Evolutionary conservation across 2,888 invertebrate genomes (phyloP), one percentile per base, ranked within the genome.

Genomic region (Monopis laevigella): DNA sequence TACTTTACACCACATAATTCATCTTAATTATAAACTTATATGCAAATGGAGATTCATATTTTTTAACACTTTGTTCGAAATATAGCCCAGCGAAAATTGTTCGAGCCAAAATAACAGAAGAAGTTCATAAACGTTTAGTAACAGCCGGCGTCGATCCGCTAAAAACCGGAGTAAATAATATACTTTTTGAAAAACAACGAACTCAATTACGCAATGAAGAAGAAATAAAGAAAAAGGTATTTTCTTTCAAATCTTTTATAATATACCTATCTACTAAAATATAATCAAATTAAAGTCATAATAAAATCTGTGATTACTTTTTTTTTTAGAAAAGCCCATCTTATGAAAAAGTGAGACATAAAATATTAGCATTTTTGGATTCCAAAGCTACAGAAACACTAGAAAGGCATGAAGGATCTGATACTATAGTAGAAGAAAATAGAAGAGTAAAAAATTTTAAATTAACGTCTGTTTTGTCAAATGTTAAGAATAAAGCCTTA

Each of bases 71-170:
- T 27, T 26, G 42, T 36, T 43, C 43, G 27, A 39, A 36, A 11
- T 4, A 11, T 11, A 80, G 80, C 45, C 80, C 80, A 1, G 45
- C 64, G 18, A 71, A 73, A 60, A 50, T 80, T 26, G 57, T 77
- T 10, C 57, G 80, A 53, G 73, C 77, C 2, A 80, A 74, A 58
- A 54, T 80, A 51, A 70, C 68, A 13, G 78, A 80, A 56, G 73
- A 77, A 59, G 71, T 87, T 1, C 74, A 83, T 44, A 77, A 69
- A 43, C 82, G 83, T 43, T 62, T 88, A 46, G 75, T 75, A 45
- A 73, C 83, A 43, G 64, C 86, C 36, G 88, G 88, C 10, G 81
- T 88, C 13, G 87, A 87, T 54, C 85, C 87, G 2, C 75, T 85
- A 19, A 87, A 85, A 81, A 75, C 67, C 28, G 82, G 84, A 40